Percentiles rank a stretch among this genome's conserved stretches.
phyloP scores from a whole-genome alignment of 2,888 invertebrate species.

The Netelia fuscicornis region DNA sequence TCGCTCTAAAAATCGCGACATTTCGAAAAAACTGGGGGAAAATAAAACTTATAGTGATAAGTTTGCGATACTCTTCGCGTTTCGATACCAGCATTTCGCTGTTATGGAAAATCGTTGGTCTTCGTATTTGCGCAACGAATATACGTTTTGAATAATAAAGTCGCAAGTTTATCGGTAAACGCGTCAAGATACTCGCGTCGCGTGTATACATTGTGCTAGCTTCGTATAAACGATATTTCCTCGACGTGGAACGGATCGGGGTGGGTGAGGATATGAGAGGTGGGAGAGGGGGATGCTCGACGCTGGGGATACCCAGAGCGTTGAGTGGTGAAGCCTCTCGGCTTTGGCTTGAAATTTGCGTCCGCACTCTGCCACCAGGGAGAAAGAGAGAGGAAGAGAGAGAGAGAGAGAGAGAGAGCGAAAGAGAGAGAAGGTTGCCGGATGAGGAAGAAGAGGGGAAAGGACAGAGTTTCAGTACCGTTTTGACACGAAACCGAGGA shows the following conservation, averaged over 20 bases:
- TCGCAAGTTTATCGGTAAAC: constrained; percentile 25
- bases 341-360: constrained; percentile 45
- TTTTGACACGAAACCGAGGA: constrained; percentile 64
- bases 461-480: constrained; percentile 46
- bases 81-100: neutral
- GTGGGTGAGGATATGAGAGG: neutral
- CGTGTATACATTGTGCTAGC: constrained; percentile 8
- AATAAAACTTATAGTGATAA: neutral
- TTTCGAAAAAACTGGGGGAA: neutral
- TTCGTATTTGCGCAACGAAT: neutral
- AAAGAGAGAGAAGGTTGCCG: neutral
- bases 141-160: constrained; percentile 26
- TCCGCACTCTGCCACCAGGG: constrained; percentile 38
- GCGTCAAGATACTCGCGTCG: constrained; percentile 5
- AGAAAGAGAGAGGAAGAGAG: neutral
- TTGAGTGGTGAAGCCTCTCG: constrained; percentile 55
- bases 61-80: neutral
- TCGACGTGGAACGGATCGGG: neutral
- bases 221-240: constrained; percentile 14
- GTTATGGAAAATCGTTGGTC: neutral
- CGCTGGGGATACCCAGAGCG: constrained; percentile 39
- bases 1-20: no score
- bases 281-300: neutral
- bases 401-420: neutral
- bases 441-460: constrained; percentile 15